These are phyloP conservation scores for Tetranychus piercei DNA, from an alignment of 2,888 invertebrate genomes.

Conservation along the genomic window DNA sequence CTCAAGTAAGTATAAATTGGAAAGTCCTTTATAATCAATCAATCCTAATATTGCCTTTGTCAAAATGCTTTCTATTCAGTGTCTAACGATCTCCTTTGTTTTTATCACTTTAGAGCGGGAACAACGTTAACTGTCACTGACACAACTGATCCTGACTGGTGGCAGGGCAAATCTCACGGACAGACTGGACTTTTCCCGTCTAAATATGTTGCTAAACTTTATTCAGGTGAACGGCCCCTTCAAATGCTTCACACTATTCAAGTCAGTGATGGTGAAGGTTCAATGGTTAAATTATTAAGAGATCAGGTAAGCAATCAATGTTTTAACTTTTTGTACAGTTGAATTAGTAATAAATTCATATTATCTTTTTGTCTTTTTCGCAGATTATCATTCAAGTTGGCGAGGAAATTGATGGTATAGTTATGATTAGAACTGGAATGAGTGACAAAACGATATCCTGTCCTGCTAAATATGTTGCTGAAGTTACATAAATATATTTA, in stretches of 20 bases:
- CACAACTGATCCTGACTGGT: constrained; percentile 86
- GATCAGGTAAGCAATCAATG: constrained; percentile 46
- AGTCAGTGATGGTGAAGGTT: constrained; percentile 60
- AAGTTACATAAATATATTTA: constrained; percentile 41
- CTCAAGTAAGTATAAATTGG: constrained; percentile 44
- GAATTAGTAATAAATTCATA: neutral
- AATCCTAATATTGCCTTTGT: too few species aligned
- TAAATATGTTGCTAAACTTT: constrained; percentile 74
- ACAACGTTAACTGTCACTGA: constrained; percentile 80
- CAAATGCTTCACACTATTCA: constrained; percentile 71
- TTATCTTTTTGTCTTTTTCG: constrained; percentile 20
- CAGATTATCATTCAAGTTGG: constrained; percentile 74
- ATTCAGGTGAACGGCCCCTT: constrained; percentile 70
- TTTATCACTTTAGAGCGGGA: constrained; percentile 42
- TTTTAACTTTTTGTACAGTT: neutral
- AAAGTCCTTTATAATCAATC: too few species aligned
- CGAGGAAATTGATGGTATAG: constrained; percentile 79
- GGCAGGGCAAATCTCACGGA: constrained; percentile 80
- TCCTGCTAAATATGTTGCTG: constrained; percentile 80
- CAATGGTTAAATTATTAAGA: constrained; percentile 57
- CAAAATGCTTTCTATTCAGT: too few species aligned
- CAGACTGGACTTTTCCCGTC: constrained; percentile 82
- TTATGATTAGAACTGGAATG: constrained; percentile 76
- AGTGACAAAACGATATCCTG: constrained; percentile 71
- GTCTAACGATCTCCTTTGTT: too few species aligned